phyloP scores from a whole-genome alignment of 2,797 vertebrate genomes.

The Pelochelys cantorii region DNA sequence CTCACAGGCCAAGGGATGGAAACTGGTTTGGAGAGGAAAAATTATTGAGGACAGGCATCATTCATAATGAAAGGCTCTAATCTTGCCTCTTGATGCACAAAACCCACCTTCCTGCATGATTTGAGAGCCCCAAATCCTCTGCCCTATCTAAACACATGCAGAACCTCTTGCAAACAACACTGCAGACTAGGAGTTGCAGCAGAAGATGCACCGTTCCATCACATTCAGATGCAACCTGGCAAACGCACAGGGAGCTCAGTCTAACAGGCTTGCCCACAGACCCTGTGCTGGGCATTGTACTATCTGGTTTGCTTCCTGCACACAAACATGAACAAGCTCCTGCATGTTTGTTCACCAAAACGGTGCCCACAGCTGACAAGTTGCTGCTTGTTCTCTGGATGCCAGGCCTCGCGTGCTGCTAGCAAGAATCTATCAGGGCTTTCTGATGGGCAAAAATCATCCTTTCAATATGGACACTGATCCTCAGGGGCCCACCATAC shows the following conservation, averaged over 20 bases:
- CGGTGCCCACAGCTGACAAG: background rate
- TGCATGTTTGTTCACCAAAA: background rate
- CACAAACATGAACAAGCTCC: background rate
- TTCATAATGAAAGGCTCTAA: background rate
- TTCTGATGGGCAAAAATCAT: background rate
- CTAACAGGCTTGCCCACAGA: background rate
- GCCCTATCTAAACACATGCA: background rate
- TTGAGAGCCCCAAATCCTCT: background rate
- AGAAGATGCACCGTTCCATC: background rate
- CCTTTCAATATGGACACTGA: background rate
- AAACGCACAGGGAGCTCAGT: background rate
- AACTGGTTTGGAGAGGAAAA: background rate
- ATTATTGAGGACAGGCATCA: background rate
- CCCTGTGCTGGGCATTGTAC: background rate
- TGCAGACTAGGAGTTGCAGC: background rate
- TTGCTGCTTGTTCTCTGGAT: background rate
- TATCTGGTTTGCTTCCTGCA: background rate
- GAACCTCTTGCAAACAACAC: background rate
- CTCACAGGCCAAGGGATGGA: background rate
- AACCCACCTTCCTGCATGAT: background rate
- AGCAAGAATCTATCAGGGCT: background rate
- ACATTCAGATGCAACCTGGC: background rate
- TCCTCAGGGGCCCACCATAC: background rate
- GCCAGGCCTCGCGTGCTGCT: background rate
- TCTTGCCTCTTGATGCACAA: background rate